Evolutionary conservation across 2,797 vertebrate species (phyloP), one percentile per base, ranked within the genome.

Genomic region (Psittacula derbiana): DNA sequence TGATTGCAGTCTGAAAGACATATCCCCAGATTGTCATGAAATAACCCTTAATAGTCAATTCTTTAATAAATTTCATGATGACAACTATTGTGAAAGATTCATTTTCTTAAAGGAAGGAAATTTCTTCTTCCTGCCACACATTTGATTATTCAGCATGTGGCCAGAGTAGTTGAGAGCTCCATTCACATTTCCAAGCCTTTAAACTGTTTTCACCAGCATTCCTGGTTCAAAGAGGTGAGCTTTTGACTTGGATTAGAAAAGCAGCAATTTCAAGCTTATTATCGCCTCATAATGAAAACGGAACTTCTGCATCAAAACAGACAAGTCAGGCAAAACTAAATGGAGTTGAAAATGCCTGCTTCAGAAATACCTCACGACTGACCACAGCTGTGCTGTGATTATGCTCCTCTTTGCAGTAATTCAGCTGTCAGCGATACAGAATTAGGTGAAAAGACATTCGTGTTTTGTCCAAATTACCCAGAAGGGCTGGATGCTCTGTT

Each of bases 161-260:
- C 43, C 36, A 52, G 66, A 50, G 47, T 52, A 86, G 38, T 80
- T 92, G 72, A 79, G 64, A 81, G 12, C 11, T 72, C 46, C 62
- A 60, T 12, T 69, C 33, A 23, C 15, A 28, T 57, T 91, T 86
- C 50, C 33, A 81, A 91, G 57, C 4, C 61, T 80, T 93, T 76
- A 43, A 75, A 76, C 40, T 62, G 14, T 52, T 82, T 88, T 86
- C 30, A 46, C 38, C 38, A 80, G 9, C 21, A 18, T 74, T 69
- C 24, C 12, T 67, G 33, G 49, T 79, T 96, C 84, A 83, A 89
- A 93, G 62, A 90, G 30, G 31, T 8, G 16, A 72, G 61, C 16
- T 92, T 92, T 94, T 70, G 20, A 44, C 36, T 91, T 76, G 55
- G 49, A 88, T 75, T 84, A 88, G 58, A 65, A 88, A 78, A 79